Conservation (phyloP, 1,140 invertebrate genomes). For the Zaprionus inermis region DNA sequence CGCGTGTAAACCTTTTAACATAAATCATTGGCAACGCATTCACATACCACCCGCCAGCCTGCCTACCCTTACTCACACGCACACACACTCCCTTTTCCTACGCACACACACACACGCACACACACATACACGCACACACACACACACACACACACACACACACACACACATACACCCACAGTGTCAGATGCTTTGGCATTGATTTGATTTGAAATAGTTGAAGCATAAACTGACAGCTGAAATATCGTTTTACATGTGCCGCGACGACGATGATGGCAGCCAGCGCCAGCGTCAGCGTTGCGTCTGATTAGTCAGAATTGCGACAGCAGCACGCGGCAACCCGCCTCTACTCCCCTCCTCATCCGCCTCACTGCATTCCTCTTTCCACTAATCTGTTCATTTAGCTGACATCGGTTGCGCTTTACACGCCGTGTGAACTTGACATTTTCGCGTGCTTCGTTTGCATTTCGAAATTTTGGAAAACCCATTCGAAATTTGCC, state of each 20-base stretch:
- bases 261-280: slow-evolving; percentile 25
- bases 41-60: background rate
- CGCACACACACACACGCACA: background rate
- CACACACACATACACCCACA: slow-evolving; percentile 1
- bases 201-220: slow-evolving; percentile 80
- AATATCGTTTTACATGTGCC: slow-evolving; percentile 77
- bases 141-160: background rate
- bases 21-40: slow-evolving; percentile 68
- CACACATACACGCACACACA: slow-evolving; percentile 1
- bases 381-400: background rate
- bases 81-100: too few species aligned
- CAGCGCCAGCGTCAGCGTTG: slow-evolving; percentile 58
- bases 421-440: slow-evolving; percentile 68
- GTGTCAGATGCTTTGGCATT: slow-evolving; percentile 64
- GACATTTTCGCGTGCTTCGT: slow-evolving; percentile 59
- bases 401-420: slow-evolving; percentile 43
- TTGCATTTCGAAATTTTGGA: slow-evolving; percentile 34
- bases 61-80: too few species aligned
- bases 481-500: slow-evolving; percentile 40
- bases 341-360: background rate
- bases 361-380: background rate
- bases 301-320: slow-evolving; percentile 70
- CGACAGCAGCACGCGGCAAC: background rate
- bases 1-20: slow-evolving; percentile 69
- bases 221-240: slow-evolving; percentile 80